These are phyloP conservation scores for Myodes glareolus DNA, from an alignment of 2,113 vertebrate genomes.

Conservation along the genomic window DNA sequence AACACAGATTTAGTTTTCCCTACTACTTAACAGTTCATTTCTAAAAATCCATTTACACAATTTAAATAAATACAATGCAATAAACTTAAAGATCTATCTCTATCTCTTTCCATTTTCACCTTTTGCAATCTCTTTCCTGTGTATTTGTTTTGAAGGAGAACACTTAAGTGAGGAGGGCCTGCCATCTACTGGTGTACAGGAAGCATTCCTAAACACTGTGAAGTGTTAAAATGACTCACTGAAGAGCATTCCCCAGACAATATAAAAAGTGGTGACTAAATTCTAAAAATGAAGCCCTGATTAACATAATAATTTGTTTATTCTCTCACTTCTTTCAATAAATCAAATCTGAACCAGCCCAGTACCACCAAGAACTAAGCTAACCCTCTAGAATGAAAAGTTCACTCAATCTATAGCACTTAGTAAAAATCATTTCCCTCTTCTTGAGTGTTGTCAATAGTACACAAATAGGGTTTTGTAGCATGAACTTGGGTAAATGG, in stretches of 20 bases:
- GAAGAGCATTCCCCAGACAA: not conserved
- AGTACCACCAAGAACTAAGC: not conserved
- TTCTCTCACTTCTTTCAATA: conserved; percentile 19
- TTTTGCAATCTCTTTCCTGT: conserved; percentile 10
- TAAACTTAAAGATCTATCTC: conserved; percentile 61
- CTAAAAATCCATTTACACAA: conserved; percentile 76
- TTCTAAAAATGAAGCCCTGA: conserved; percentile 30
- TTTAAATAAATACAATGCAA: conserved; percentile 61
- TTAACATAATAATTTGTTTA: conserved; percentile 1
- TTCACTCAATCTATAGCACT: conserved; percentile 26
- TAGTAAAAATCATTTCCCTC: conserved; percentile 4
- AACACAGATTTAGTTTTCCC: conserved; percentile 81
- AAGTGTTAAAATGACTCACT: not conserved
- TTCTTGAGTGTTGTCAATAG: not conserved
- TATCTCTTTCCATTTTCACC: conserved; percentile 65
- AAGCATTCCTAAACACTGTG: conserved; percentile 50
- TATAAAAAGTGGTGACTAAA: not conserved
- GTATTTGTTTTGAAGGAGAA: conserved; percentile 10
- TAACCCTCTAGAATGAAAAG: not conserved
- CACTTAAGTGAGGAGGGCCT: not conserved
- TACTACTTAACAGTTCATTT: conserved; percentile 77
- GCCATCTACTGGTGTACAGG: conserved; percentile 84
- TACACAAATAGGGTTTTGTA: conserved; percentile 56
- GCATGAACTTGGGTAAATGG: conserved; percentile 56
- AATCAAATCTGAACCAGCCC: not conserved